Conservation (phyloP, 92 coral and sea anemone species). For the Chrysogorgia sp. region DNA sequence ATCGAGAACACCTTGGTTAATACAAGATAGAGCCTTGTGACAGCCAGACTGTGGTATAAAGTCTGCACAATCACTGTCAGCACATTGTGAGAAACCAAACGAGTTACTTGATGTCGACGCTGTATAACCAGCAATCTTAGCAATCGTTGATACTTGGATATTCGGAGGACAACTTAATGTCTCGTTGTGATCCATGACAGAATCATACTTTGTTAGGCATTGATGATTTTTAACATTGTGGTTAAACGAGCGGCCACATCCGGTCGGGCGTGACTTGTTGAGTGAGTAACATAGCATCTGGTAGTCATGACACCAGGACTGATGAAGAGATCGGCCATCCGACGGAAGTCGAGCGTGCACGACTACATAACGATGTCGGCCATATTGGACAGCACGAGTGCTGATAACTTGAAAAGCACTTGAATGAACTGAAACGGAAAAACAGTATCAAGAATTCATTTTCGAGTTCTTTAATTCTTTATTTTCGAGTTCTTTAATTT, state of each 20-base stretch:
- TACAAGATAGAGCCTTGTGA: constrained; percentile 41
- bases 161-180: constrained; percentile 62
- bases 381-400: constrained; percentile 25
- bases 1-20: constrained; percentile 20
- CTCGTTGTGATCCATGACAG: constrained; percentile 40
- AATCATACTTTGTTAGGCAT: constrained; percentile 55
- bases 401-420: constrained; percentile 57
- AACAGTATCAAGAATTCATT: neutral
- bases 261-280: constrained; percentile 51
- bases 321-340: constrained; percentile 43
- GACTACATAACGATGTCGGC: constrained; percentile 28
- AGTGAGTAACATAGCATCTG: constrained; percentile 42
- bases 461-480: no score
- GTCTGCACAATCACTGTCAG: constrained; percentile 33
- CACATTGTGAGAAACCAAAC: constrained; percentile 56
- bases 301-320: constrained; percentile 66
- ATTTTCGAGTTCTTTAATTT: no score
- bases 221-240: constrained; percentile 31
- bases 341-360: constrained; percentile 49
- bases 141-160: constrained; percentile 33
- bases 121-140: constrained; percentile 43
- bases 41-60: constrained; percentile 38
- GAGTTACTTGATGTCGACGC: constrained; percentile 37
- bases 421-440: constrained; percentile 11
- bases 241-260: constrained; percentile 51